A percentile compares a stretch with the other conserved stretches of the same genome.
Conservation (phyloP, 1,140 invertebrate genomes). For the Cepaea nemoralis region DNA sequence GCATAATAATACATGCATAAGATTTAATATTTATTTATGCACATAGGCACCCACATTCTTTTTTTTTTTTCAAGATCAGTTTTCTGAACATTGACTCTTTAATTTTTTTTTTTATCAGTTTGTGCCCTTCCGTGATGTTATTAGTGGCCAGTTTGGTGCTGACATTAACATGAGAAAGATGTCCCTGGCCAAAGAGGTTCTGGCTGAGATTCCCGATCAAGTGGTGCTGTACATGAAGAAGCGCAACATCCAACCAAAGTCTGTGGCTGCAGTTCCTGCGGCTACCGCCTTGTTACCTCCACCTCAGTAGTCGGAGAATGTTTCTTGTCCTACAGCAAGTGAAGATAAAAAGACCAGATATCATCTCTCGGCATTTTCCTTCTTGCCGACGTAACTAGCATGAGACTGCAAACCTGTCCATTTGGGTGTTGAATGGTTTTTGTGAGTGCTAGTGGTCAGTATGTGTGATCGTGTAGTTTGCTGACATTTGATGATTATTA, state of each 20-base stretch:
- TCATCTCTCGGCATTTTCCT: no score
- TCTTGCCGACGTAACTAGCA: no score
- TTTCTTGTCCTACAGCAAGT: neutral
- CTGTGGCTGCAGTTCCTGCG: slow-evolving; percentile 4
- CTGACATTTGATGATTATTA: no score
- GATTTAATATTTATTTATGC: no score
- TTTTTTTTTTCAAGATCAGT: no score
- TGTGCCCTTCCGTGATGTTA: slow-evolving; percentile 75
- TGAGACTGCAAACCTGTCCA: no score
- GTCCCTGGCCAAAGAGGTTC: slow-evolving; percentile 76
- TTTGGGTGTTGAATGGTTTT: no score
- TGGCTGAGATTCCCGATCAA: slow-evolving; percentile 78
- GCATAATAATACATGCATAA: no score
- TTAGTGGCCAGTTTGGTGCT: slow-evolving; percentile 49
- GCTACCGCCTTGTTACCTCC: neutral
- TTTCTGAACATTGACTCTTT: neutral
- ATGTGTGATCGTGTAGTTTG: no score
- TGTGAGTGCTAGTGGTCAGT: no score
- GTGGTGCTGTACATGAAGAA: slow-evolving; percentile 77
- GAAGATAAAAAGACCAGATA: no score
- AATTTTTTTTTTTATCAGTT: slow-evolving; percentile 70
- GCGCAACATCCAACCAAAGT: slow-evolving; percentile 72
- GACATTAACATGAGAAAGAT: slow-evolving; percentile 59
- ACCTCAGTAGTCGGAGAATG: neutral
- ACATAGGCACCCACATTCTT: neutral